Percentiles rank a stretch among this genome's conserved stretches.
Evolutionary conservation across 1,140 invertebrate species (phyloP).

Genomic region (Hestina assimilis): DNA sequence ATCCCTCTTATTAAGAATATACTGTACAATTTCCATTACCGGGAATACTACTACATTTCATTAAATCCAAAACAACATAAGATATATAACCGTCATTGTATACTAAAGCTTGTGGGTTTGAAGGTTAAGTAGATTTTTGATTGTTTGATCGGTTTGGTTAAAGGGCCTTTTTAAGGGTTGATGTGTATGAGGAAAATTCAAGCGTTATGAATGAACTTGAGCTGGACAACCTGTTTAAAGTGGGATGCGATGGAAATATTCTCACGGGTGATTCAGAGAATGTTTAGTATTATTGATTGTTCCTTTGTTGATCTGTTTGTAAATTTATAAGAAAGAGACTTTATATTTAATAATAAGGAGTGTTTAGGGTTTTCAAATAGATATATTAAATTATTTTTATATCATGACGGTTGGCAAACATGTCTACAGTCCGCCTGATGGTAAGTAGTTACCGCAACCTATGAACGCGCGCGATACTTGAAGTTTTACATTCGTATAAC

Average conservation of each 20-base stretch:
- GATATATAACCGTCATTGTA: background rate
- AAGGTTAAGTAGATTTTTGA: background rate
- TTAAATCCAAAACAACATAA: background rate
- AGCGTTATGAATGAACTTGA: constrained; percentile 13
- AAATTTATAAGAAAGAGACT: too few species aligned
- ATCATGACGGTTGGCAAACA: too few species aligned
- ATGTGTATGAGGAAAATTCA: constrained; percentile 19
- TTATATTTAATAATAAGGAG: too few species aligned
- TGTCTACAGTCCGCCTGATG: too few species aligned
- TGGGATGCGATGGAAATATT: constrained; percentile 9
- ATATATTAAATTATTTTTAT: too few species aligned
- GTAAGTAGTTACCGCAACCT: too few species aligned
- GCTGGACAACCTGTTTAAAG: constrained; percentile 13
- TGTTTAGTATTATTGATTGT: background rate
- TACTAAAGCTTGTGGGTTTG: background rate
- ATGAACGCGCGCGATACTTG: too few species aligned
- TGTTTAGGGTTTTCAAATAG: too few species aligned
- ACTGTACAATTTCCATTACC: background rate
- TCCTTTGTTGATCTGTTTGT: background rate
- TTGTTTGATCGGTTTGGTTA: background rate
- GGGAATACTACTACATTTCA: background rate
- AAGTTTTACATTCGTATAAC: too few species aligned
- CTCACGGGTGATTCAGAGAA: constrained; percentile 14
- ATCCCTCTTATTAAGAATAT: background rate
- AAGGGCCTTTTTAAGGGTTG: background rate